A percentile compares a stretch with the other conserved stretches of the same genome.
Conservation (phyloP, 2,797 vertebrate species). For the Babyrousa celebensis region DNA sequence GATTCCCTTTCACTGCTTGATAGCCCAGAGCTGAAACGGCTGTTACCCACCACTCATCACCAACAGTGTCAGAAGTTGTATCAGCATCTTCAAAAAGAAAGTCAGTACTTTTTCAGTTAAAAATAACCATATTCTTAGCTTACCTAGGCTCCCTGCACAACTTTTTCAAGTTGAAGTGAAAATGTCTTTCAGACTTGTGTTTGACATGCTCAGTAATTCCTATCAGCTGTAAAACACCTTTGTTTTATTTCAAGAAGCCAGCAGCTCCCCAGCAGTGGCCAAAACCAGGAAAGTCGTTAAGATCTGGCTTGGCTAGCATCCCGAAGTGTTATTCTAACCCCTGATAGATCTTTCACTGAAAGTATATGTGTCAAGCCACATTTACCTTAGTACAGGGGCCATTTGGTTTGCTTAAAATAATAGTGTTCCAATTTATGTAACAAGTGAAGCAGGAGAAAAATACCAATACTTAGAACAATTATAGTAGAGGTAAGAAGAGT, state of each 20-base stretch:
- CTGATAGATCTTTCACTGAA: constrained; percentile 68
- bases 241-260: constrained; percentile 82
- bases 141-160: constrained; percentile 64
- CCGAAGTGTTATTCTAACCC: constrained; percentile 44
- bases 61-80: constrained; percentile 67
- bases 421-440: background rate
- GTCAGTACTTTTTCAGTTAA: constrained; percentile 79
- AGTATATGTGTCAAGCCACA: constrained; percentile 26
- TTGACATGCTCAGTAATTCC: constrained; percentile 82
- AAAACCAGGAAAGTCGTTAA: constrained; percentile 60
- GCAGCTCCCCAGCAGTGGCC: background rate
- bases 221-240: constrained; percentile 78
- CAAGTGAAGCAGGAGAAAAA: background rate
- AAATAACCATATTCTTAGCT: constrained; percentile 87
- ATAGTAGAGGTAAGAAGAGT: background rate
- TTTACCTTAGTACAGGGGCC: background rate
- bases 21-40: constrained; percentile 52
- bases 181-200: constrained; percentile 1
- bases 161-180: constrained; percentile 57
- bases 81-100: constrained; percentile 74
- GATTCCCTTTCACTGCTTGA: constrained; percentile 62
- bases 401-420: constrained; percentile 21
- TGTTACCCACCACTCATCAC: constrained; percentile 76
- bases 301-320: constrained; percentile 75
- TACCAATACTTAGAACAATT: background rate